phyloP scores from a whole-genome alignment of 2,797 vertebrate genomes.

The Poecile montanus region DNA sequence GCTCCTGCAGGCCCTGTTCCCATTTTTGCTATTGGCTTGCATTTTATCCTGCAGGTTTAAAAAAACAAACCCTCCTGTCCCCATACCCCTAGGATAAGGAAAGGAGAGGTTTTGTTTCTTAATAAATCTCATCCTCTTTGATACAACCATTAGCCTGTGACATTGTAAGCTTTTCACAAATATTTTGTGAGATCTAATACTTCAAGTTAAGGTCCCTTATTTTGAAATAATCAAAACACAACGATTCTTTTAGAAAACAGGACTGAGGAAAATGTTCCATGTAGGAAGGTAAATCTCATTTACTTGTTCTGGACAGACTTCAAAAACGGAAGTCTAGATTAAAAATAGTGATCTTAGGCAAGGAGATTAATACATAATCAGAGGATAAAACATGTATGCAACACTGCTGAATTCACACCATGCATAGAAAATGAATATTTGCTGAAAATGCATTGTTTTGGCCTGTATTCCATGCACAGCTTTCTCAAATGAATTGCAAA shows the following conservation, averaged over 20 bases:
- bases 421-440: background rate
- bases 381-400: background rate
- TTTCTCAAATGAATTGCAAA: background rate
- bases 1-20: background rate
- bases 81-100: background rate
- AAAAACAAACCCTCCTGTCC: background rate
- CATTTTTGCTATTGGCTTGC: background rate
- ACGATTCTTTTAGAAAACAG: background rate
- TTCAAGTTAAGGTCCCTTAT: background rate
- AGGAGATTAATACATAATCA: background rate
- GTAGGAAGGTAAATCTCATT: background rate
- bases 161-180: background rate
- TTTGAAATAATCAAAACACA: background rate
- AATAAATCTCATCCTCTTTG: background rate
- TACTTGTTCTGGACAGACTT: background rate
- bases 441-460: slow-evolving; percentile 11
- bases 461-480: background rate
- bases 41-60: background rate
- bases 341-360: background rate
- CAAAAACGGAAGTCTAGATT: background rate
- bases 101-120: background rate
- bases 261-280: background rate
- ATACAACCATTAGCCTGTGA: background rate
- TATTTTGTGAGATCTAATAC: background rate
- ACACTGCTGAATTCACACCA: background rate